Percentiles rank a stretch among this genome's conserved stretches.
Conservation (phyloP, 2,797 vertebrate genomes). For the Scyliorhinus canicula region DNA sequence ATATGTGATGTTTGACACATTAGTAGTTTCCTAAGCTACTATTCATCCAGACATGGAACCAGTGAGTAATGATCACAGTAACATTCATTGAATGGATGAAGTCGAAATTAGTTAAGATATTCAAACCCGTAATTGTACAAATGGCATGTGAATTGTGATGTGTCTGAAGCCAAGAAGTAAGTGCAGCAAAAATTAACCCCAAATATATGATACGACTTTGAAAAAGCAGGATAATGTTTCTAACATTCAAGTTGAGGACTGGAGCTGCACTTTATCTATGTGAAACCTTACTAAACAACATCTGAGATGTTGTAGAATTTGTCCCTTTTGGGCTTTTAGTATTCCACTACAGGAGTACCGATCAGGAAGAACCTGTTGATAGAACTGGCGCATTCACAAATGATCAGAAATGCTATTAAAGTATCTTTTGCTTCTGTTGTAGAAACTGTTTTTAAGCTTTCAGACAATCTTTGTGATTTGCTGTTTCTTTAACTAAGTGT, state of each 20-base stretch:
- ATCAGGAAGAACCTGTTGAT: neutral
- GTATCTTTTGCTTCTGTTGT: neutral
- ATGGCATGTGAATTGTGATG: neutral
- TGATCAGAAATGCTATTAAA: neutral
- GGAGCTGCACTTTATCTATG: neutral
- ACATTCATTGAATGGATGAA: neutral
- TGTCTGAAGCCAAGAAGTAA: neutral
- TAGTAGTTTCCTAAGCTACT: neutral
- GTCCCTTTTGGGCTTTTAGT: neutral
- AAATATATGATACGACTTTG: no score
- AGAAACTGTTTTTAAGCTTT: neutral
- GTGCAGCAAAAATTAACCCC: neutral
- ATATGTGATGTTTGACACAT: neutral
- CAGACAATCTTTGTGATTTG: neutral
- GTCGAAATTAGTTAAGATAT: neutral
- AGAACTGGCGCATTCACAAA: no score
- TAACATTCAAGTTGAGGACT: neutral
- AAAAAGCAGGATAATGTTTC: neutral
- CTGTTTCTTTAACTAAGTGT: neutral
- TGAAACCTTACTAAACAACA: conserved; percentile 9
- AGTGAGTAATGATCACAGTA: neutral
- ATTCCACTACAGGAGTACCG: neutral
- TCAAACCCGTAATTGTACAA: neutral
- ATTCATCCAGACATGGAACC: neutral
- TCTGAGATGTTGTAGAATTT: conserved; percentile 3